phyloP scores from a whole-genome alignment of 2,888 invertebrate genomes.

The Lochmaea crataegi region DNA sequence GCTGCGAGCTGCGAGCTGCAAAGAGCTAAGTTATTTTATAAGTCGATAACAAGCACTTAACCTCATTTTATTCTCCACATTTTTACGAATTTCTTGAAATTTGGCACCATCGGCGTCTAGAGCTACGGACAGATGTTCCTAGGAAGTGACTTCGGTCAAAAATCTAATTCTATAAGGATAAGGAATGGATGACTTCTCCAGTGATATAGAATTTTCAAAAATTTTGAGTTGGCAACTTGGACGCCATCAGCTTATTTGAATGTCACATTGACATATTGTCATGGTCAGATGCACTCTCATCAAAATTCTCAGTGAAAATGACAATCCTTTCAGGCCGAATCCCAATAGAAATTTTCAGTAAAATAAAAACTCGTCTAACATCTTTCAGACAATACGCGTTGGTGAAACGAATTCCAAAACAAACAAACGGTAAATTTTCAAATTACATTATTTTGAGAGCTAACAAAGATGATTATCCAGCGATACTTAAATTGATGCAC shows the following conservation, averaged over 20 bases:
- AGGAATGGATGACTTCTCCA: no score
- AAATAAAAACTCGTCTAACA: slow-evolving; percentile 10
- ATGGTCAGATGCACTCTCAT: slow-evolving; percentile 13
- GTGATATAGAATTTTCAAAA: no score
- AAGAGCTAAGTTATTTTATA: no score
- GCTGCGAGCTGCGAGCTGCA: no score
- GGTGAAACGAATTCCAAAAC: slow-evolving; percentile 28
- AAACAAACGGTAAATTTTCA: slow-evolving; percentile 32
- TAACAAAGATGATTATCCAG: slow-evolving; percentile 61
- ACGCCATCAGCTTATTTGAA: neutral
- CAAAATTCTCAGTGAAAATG: slow-evolving; percentile 52
- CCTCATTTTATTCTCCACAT: no score
- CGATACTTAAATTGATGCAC: slow-evolving; percentile 67
- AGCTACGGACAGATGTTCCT: no score
- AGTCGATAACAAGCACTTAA: no score
- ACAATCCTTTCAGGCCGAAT: slow-evolving; percentile 45
- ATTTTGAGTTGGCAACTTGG: no score
- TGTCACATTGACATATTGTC: neutral
- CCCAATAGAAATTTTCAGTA: slow-evolving; percentile 46
- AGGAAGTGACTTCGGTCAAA: no score
- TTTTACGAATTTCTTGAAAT: no score
- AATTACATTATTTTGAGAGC: slow-evolving; percentile 63
- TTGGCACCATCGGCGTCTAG: no score
- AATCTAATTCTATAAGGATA: no score
- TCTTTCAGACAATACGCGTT: slow-evolving; percentile 16